A percentile compares a stretch with the other conserved stretches of the same genome.
Evolutionary conservation across 2,797 vertebrate genomes (phyloP).

Genomic region (Zenarchopterus dispar): DNA sequence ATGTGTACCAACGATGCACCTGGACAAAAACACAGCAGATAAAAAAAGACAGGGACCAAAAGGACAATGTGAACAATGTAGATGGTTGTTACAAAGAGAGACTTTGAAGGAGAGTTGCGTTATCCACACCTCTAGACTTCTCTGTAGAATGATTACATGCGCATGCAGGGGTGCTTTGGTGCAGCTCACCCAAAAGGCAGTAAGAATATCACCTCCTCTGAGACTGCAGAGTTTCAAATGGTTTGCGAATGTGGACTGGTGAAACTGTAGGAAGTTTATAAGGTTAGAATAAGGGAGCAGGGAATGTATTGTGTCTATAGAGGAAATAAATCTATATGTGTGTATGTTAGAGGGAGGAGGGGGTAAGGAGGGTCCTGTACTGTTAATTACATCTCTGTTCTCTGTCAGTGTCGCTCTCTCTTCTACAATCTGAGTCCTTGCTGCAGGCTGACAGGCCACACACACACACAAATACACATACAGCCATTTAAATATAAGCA

Average conservation of each 20-base stretch:
- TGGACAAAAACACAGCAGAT: too few species aligned
- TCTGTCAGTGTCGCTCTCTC: conserved; percentile 72
- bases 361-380: conserved; percentile 56
- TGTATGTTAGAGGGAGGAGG: conserved; percentile 2
- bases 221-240: too few species aligned
- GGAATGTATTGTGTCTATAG: not conserved
- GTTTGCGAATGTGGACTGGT: too few species aligned
- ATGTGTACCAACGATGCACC: too few species aligned
- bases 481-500: conserved; percentile 32
- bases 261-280: not conserved
- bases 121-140: too few species aligned
- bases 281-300: conserved; percentile 18
- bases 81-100: too few species aligned
- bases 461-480: conserved; percentile 48
- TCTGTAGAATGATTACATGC: too few species aligned
- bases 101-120: too few species aligned
- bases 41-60: too few species aligned
- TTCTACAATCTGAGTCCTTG: conserved; percentile 63
- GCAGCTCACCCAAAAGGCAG: not conserved
- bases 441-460: conserved; percentile 64
- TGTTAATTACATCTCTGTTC: conserved; percentile 84
- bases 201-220: not conserved
- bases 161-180: not conserved
- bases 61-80: too few species aligned
- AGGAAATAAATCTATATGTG: conserved; percentile 13